Evolutionary conservation across 2,888 invertebrate genomes (phyloP).

Genomic region (Entomobrya multifasciata): DNA sequence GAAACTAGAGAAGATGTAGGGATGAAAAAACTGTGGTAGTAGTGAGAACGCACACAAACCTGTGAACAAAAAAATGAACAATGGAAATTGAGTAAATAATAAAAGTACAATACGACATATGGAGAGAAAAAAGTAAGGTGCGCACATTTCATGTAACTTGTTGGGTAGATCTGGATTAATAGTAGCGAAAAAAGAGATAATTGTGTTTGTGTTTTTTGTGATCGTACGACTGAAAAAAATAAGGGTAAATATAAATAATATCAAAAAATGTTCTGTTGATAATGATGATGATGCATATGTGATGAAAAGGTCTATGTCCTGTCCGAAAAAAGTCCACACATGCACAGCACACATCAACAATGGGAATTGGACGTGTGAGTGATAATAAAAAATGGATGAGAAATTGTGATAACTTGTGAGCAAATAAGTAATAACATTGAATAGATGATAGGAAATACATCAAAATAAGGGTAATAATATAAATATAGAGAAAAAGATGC

Average conservation of each 20-base stretch:
- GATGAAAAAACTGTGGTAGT: not conserved
- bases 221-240: not conserved
- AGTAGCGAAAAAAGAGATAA: not conserved
- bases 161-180: not conserved
- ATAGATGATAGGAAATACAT: not conserved
- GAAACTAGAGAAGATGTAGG: not conserved
- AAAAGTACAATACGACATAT: not conserved
- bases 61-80: not conserved
- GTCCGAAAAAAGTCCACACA: not conserved
- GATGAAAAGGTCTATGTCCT: not conserved
- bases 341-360: no score
- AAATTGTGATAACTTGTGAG: slow-evolving; percentile 35
- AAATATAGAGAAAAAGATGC: no score
- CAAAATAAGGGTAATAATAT: no score
- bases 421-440: not conserved
- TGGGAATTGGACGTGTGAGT: slow-evolving; percentile 48
- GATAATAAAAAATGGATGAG: slow-evolving; percentile 66
- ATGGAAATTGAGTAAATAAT: not conserved
- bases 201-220: not conserved
- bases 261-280: not conserved
- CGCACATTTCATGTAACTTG: not conserved
- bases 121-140: not conserved
- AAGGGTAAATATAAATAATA: not conserved
- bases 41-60: not conserved
- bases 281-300: not conserved